Base-by-base conservation (phyloP, 2,113 vertebrate species). In the Seriola quinqueradiata region DNA sequence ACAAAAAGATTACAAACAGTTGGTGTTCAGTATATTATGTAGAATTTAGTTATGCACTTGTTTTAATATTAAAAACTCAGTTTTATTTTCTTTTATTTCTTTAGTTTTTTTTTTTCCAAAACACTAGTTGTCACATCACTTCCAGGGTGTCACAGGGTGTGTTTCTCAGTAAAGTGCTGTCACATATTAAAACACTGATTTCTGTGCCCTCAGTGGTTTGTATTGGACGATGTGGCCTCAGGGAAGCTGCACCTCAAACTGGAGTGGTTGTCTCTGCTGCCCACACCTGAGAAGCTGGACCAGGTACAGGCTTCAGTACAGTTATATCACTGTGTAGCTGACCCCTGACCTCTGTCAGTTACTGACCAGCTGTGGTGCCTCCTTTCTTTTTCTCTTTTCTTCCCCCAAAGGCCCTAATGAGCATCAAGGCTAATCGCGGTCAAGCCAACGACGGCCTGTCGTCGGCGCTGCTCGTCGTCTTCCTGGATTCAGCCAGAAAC, bases 181-280 rank as follows among this genome's bases (percentile, higher is more conserved):
- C 12, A 1, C 21, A 25, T 28, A 2, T 60, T 3, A 34, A 59
- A 34, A 14, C 13, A 6, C 8, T 12, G 23, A 0, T 60, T 2
- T 69, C 79, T 75, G 44, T 89, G 59, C 75, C 28, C 66, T 3
- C 88, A 99, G 98, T 99, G 97, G 98, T 99, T 99, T 74, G 46
- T 81, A 17, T 78, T 99, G 94, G 97, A 99, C 4, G 96, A 97
- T 4, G 97, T 97, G 34, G 65, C 94, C 12, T 91, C 92, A 52
- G 98, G 98, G 80, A 98, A 97, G 91, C 89, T 99, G 10, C 98
- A 99, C 89, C 90, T 99, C 84, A 98, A 94, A 76, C 93, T 99
- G 63, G 97, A 99, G 90, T 99, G 97, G 96, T 95, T 99, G 44
- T 95, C 97, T 58, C 94, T 97, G 85, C 91, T 96, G 90, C 73